Percentiles rank a stretch among this genome's conserved stretches.
These are phyloP conservation scores for Montipora capitata DNA, from an alignment of 92 coral and sea anemone genomes.

Conservation along the genomic window DNA sequence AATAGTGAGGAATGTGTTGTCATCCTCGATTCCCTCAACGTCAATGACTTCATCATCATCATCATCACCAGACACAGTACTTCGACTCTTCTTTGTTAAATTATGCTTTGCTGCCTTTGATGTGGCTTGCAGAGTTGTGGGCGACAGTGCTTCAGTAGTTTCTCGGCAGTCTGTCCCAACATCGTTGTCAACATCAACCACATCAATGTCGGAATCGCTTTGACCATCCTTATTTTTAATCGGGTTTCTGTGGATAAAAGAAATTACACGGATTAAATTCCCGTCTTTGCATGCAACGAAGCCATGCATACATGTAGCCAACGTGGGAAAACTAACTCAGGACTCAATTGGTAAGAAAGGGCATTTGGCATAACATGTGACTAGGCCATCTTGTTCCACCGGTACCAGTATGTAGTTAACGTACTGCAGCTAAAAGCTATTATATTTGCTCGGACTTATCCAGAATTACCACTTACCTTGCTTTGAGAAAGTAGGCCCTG, in stretches of 20 bases:
- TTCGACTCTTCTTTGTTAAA: neutral
- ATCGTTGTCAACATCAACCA: slow-evolving; percentile 27
- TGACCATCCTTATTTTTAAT: slow-evolving; percentile 14
- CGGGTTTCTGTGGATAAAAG: slow-evolving; percentile 1
- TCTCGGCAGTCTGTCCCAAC: neutral
- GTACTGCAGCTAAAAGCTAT: too few relatives aligned
- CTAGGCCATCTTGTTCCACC: too few relatives aligned
- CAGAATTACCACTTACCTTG: too few relatives aligned
- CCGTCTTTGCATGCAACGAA: too few relatives aligned
- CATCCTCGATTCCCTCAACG: slow-evolving; percentile 38
- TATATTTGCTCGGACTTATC: too few relatives aligned
- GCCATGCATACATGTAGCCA: too few relatives aligned
- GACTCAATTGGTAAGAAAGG: too few relatives aligned
- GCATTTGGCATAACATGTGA: too few relatives aligned
- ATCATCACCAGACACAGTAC: neutral
- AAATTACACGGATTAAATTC: neutral
- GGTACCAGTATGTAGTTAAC: too few relatives aligned
- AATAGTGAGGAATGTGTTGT: slow-evolving; percentile 83
- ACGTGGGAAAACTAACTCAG: too few relatives aligned
- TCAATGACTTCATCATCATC: slow-evolving; percentile 54
- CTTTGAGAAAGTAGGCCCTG: too few relatives aligned
- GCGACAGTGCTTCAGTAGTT: neutral
- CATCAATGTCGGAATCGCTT: slow-evolving; percentile 70
- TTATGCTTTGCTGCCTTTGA: neutral
- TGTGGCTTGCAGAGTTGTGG: neutral